Percentiles rank a stretch among this genome's conserved stretches.
Evolutionary conservation across 2,888 invertebrate species (phyloP).

Genomic region (Carterocephalus palaemon): DNA sequence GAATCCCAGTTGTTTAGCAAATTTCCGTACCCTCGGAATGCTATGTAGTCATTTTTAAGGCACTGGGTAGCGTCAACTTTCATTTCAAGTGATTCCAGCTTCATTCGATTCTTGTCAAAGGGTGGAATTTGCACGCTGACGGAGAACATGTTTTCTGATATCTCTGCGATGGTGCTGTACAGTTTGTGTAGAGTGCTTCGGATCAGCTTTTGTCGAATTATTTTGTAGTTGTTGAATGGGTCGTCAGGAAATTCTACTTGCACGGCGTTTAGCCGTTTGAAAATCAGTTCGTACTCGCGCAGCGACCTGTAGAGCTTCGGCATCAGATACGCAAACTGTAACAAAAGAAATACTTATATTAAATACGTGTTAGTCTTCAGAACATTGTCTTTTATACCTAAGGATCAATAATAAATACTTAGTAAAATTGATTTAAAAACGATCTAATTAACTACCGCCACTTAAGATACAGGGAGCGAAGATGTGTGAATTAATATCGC

Average conservation of each 20-base stretch:
- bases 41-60: conserved; percentile 80
- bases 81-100: conserved; percentile 54
- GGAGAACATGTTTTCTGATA: conserved; percentile 61
- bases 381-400: conserved; percentile 1
- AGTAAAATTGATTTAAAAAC: background rate
- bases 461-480: background rate
- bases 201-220: conserved; percentile 60
- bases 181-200: conserved; percentile 63
- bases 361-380: conserved; percentile 34
- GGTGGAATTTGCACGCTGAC: conserved; percentile 55
- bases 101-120: conserved; percentile 55
- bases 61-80: conserved; percentile 75
- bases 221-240: conserved; percentile 61
- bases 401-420: background rate
- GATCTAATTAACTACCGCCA: background rate
- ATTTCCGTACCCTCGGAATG: conserved; percentile 78
- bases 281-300: conserved; percentile 58
- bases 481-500: conserved; percentile 33
- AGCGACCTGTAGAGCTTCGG: conserved; percentile 77
- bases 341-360: no score
- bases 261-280: conserved; percentile 54
- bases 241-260: conserved; percentile 63
- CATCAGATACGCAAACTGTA: conserved; percentile 78
- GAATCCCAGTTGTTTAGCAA: conserved; percentile 80
- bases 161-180: conserved; percentile 79